Evolutionary conservation across 2,797 vertebrate genomes (phyloP).

Genomic region (Coendou prehensilis): DNA sequence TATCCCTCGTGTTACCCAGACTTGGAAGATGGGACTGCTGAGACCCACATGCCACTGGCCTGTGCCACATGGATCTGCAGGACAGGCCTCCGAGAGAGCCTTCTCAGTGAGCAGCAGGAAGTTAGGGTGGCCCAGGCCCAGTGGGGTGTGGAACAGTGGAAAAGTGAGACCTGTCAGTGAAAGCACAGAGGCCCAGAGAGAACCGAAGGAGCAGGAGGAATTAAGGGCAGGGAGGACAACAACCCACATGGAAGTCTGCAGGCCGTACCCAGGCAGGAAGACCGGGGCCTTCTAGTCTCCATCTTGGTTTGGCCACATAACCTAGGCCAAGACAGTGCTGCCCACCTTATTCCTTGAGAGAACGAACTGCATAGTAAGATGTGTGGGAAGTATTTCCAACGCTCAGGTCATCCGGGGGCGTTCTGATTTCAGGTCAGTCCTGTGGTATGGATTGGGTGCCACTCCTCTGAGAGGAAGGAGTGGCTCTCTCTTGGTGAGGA

Average conservation of each 20-base stretch:
- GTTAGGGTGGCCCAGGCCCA: too few species aligned
- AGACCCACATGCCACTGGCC: neutral
- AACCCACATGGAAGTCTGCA: too few species aligned
- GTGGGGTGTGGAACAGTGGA: too few species aligned
- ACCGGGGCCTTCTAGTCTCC: rapidly evolving
- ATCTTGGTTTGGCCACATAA: neutral
- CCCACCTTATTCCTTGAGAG: neutral
- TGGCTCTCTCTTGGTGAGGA: neutral
- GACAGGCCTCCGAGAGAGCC: too few species aligned
- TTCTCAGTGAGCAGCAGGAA: too few species aligned
- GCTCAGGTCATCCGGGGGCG: neutral
- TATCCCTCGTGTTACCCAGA: conserved; percentile 54
- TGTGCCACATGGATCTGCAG: too few species aligned
- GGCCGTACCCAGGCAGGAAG: neutral
- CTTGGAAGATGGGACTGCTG: conserved; percentile 74
- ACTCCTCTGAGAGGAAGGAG: neutral
- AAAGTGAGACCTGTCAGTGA: too few species aligned
- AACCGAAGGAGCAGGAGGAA: too few species aligned
- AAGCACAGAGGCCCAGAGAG: too few species aligned
- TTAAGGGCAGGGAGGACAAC: too few species aligned
- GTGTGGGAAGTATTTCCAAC: neutral
- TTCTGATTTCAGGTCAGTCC: neutral
- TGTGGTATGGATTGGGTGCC: neutral
- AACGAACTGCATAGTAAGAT: neutral
- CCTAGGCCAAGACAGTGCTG: neutral